Evolutionary conservation across 2,797 vertebrate genomes (phyloP), one percentile per base, ranked within the genome.

Genomic region (Gouania willdenowi): DNA sequence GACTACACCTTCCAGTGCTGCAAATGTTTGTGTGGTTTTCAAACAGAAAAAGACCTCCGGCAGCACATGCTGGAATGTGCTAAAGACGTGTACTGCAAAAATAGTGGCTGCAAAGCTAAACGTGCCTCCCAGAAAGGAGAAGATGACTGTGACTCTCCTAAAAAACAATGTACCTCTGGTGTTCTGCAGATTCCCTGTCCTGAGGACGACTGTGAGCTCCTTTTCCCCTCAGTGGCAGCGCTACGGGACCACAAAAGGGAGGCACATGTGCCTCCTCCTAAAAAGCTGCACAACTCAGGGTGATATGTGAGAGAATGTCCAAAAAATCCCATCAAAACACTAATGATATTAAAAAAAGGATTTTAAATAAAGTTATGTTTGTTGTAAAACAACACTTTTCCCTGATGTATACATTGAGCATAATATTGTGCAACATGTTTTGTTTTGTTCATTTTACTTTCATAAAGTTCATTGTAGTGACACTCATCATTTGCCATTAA

Each of bases 31-130:
- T 19, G 21, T 5, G 56, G 73, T 13, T 90, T 88, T 24, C 77
- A 61, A 42, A 82, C 80, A 0, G 83, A 88, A 49, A 64, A 82
- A 3, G 83, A 85, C 44, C 85, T 91, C 10, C 27, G 87, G 31
- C 27, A 78, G 8, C 88, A 91, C 53, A 87, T 88, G 49, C 85
- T 88, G 58, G 81, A 32, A 44, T 85, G 81, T 29, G 70, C 82
- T 1, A 64, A 33, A 8, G 40, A 77, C 16, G 24, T 60, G 28
- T 74, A 80, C 41, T 89, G 85, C 49, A 79, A 19, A 19, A 79
- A 1, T 44, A 48, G 16, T 76, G 77, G 4, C 31, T 52, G 0
- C 67, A 41, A 1, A 18, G 48, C 4, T 83, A 82, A 59, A 85
- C 74, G 41, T 79, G 81, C 1, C 72, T 79, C 5, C 57, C 81